A percentile compares a stretch with the other conserved stretches of the same genome.
Evolutionary conservation across 2,113 vertebrate species (phyloP).

Genomic region (Actinemys pallida): DNA sequence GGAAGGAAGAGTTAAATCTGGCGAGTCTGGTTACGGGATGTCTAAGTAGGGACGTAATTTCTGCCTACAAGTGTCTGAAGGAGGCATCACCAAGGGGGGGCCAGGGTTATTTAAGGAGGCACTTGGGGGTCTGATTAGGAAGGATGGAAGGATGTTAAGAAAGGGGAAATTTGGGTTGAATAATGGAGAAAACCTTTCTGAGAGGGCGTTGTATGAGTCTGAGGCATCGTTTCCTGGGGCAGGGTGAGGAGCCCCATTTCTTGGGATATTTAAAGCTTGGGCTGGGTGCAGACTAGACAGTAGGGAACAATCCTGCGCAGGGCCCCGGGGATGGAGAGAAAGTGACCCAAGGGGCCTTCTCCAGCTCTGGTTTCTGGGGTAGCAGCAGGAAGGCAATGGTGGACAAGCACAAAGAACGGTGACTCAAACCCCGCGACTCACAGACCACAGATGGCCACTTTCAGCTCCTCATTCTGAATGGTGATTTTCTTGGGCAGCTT

Average conservation of each 20-base stretch:
- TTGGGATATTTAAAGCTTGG: not conserved
- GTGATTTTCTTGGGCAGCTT: slow-evolving; percentile 74
- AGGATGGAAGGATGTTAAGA: not conserved
- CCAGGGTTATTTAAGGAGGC: not conserved
- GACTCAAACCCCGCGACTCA: slow-evolving; percentile 62
- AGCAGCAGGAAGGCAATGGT: not conserved
- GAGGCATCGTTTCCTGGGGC: not conserved
- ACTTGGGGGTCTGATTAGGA: not conserved
- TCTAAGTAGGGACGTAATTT: not conserved
- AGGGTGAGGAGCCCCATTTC: not conserved
- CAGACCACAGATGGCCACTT: slow-evolving; percentile 75
- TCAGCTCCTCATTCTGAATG: slow-evolving; percentile 71
- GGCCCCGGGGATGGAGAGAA: not conserved
- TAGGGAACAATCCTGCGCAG: not conserved
- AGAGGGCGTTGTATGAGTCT: not conserved
- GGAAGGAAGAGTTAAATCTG: not conserved
- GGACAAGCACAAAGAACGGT: not conserved
- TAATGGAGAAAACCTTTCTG: not conserved
- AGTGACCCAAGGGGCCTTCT: not conserved
- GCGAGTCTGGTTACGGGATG: not conserved
- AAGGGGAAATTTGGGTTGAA: not conserved
- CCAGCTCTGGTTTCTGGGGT: not conserved
- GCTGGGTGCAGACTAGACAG: not conserved
- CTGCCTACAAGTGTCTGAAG: not conserved
- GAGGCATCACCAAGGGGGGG: not conserved